Evolutionary conservation across 2,797 vertebrate genomes (phyloP), one percentile per base, ranked within the genome.

Genomic region (Eulemur mongoz): DNA sequence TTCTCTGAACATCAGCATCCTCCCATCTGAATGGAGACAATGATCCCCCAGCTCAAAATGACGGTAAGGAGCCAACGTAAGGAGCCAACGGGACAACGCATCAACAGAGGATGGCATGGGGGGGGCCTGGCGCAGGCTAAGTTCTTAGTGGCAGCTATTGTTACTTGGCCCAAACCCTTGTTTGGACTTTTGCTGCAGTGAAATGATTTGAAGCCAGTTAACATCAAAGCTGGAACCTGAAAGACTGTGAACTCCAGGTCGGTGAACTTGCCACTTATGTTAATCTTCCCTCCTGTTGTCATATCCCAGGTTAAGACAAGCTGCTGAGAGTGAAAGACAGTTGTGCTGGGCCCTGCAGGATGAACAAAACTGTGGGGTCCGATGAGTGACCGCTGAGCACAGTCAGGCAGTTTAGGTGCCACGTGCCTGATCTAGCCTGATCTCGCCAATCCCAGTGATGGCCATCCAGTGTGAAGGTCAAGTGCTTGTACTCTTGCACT

Each of bases 31-130:
- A 15, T 2, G 38, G n/a, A 89, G 75, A 54, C 2, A 32, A 22
- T 0, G 2, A 59, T 40, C 23, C 25, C 22, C 43, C 25, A 6
- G 8, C 63, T 48, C 54, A 48, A 75, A 40, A 17, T 0, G 78
- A 8, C 10, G 1, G 15, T 5, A 17, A 82, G 38, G 27, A 27
- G 67, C 11, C 72, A 2, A 22, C 0, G 10, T 5, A 17, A 82
- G 38, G 27, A 27, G 67, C 11, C 72, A 2, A 22, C 0, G 11
- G 43, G 61, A 35, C 10, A 25, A 32, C 1, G 18, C 30, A 0
- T 23, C 0, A 35, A 10, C 4, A 11, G 32, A 23, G 50, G 13
- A 35, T 0, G 0, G 81, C 8, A 17, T 0, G 3, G 57, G 67
- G 4, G 3, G 50, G 67, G 63, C 22, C 15, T 1, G 12, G 52